Conservation (phyloP, 2,113 vertebrate genomes). For the Hyla sarda region DNA sequence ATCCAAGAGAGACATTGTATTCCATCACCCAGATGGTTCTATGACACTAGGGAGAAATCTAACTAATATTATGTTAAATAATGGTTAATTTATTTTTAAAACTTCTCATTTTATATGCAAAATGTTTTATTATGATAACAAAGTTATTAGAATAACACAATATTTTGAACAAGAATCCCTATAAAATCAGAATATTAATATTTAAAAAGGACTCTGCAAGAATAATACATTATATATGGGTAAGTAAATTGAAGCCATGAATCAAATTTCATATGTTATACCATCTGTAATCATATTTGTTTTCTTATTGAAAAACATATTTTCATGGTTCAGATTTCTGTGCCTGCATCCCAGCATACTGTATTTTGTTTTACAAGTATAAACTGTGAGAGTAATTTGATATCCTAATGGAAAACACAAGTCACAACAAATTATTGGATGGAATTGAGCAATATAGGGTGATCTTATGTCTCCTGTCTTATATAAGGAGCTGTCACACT, state of each 20-base stretch:
- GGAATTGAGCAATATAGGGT: conserved; percentile 20
- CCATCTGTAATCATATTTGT: conserved; percentile 16
- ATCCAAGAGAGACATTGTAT: background rate
- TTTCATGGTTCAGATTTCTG: conserved; percentile 21
- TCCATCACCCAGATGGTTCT: conserved; percentile 4
- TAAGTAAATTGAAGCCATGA: conserved; percentile 9
- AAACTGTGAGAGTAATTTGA: conserved; percentile 24
- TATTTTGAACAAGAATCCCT: background rate
- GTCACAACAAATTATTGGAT: conserved; percentile 49
- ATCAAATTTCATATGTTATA: conserved; percentile 31
- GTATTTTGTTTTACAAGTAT: conserved; percentile 43
- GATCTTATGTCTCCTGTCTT: conserved; percentile 1
- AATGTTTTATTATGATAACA: background rate
- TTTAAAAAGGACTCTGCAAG: background rate
- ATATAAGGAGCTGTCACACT: conserved; percentile 29
- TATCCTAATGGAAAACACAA: conserved; percentile 42
- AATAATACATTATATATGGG: conserved; percentile 17
- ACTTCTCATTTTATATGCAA: background rate
- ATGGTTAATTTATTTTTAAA: background rate
- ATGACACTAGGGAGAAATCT: background rate
- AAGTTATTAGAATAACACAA: background rate
- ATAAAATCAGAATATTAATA: background rate
- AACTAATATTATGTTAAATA: background rate
- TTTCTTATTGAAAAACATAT: conserved; percentile 37
- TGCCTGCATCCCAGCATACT: background rate